These are phyloP conservation scores for Diorhabda sublineata DNA, from an alignment of 1,140 invertebrate species.

Conservation along the genomic window DNA sequence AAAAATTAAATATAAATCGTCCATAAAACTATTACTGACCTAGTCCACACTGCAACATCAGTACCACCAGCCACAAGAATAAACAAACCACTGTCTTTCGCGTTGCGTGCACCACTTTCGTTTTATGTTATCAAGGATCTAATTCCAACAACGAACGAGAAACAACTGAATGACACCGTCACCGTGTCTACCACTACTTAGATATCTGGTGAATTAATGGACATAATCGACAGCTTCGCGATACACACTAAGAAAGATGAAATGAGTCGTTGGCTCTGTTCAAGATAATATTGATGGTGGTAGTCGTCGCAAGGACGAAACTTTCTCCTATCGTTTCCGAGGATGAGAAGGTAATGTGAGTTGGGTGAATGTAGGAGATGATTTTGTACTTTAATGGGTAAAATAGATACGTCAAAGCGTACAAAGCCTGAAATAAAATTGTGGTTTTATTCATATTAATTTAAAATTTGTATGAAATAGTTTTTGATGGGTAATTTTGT, in stretches of 20 bases:
- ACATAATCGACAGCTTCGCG: too few relatives aligned
- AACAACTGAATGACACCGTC: background rate
- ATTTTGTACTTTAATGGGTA: background rate
- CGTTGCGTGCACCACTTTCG: background rate
- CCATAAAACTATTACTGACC: background rate
- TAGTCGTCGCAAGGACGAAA: slow-evolving; percentile 1
- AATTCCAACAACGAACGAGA: background rate
- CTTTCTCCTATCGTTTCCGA: background rate
- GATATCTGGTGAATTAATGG: too few relatives aligned
- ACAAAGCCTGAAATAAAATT: too few relatives aligned
- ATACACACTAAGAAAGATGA: too few relatives aligned
- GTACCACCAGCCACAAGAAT: background rate
- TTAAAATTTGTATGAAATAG: too few relatives aligned
- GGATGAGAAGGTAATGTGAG: background rate
- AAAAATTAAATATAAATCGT: background rate
- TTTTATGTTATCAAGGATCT: background rate
- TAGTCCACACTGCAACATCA: background rate
- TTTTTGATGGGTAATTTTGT: too few relatives aligned
- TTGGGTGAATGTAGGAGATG: background rate
- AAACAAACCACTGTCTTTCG: background rate
- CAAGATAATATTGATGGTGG: background rate
- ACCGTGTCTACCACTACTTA: too few relatives aligned
- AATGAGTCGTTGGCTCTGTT: too few relatives aligned
- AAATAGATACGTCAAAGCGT: too few relatives aligned
- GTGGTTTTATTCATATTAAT: too few relatives aligned